Evolutionary conservation across 2,797 vertebrate genomes (phyloP), one percentile per base, ranked within the genome.

Genomic region (Liparis tanakae): DNA sequence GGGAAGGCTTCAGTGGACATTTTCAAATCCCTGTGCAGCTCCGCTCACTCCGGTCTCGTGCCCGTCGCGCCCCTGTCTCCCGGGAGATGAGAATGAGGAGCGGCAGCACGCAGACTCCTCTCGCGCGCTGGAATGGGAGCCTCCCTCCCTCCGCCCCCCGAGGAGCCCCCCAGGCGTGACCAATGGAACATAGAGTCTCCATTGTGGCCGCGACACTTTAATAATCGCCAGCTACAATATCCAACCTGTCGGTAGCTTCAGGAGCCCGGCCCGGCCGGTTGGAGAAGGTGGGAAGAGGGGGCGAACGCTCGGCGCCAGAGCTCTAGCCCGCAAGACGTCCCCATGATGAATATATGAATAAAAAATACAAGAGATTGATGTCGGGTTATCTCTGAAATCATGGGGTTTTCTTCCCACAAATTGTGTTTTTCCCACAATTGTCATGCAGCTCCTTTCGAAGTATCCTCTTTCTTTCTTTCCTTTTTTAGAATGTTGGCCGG

Each of bases 191-290:
- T 97, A 98, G 98, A 98, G 95, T 92, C 88, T 91, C 95, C 94
- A 95, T 99, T 99, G 98, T 99, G 92, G 92, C 81, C 12, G 93
- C 94, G 96, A 97, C 97, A 96, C 96, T 98, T 98, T 97, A 97
- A 97, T 98, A 97, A 97, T 96, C 96, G 94, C 95, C 93, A 96
- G 96, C 95, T 97, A 98, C 97, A 98, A 98, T 98, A 96, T 97
- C 93, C 97, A 99, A 98, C 98, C 97, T 98, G 98, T 97, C 97
- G 97, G 96, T 95, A 96, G 96, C 96, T 96, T 95, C 95, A 95
- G 96, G 96, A 96, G 95, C 96, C 91, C 94, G 93, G 94, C 92
- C 89, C 92, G 93, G 93, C 92, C 93, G 94, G 94, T 93, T 94
- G 93, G 94, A 93, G 86, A 92, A 90, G 91, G 91, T 87, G 88